Evolutionary conservation across 2,888 invertebrate species (phyloP).

Genomic region (Galerucella pusilla): DNA sequence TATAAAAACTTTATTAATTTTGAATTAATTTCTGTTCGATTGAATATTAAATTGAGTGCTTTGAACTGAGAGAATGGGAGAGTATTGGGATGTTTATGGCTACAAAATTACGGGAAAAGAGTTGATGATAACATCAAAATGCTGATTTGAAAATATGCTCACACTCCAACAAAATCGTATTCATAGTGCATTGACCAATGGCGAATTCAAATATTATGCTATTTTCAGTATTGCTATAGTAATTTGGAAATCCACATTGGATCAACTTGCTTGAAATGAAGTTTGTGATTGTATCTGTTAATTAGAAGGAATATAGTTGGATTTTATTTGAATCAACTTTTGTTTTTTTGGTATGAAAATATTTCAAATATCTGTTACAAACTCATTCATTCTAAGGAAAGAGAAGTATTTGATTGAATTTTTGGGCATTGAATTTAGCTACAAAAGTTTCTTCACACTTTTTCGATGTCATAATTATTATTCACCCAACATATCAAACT

Average conservation of each 20-base stretch:
- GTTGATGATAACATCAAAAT: slow-evolving; percentile 6
- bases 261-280: slow-evolving; percentile 19
- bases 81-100: not conserved
- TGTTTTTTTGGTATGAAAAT: not conserved
- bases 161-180: not conserved
- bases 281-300: slow-evolving; percentile 13
- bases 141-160: slow-evolving; percentile 11
- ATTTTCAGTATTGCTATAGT: slow-evolving; percentile 9
- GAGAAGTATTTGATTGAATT: not conserved
- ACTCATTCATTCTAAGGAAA: not conserved
- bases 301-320: not conserved
- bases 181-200: not conserved
- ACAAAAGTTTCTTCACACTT: no score
- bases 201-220: slow-evolving; percentile 21
- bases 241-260: slow-evolving; percentile 26
- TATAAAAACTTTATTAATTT: no score
- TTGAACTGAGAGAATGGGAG: not conserved
- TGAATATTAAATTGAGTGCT: not conserved
- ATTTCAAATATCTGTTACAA: not conserved
- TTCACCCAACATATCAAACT: no score
- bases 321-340: not conserved
- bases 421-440: no score
- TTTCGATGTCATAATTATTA: no score
- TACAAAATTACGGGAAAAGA: not conserved
- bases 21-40: not conserved